Conservation (phyloP, 2,113 vertebrate species). For the Triplophysa tibetana region DNA sequence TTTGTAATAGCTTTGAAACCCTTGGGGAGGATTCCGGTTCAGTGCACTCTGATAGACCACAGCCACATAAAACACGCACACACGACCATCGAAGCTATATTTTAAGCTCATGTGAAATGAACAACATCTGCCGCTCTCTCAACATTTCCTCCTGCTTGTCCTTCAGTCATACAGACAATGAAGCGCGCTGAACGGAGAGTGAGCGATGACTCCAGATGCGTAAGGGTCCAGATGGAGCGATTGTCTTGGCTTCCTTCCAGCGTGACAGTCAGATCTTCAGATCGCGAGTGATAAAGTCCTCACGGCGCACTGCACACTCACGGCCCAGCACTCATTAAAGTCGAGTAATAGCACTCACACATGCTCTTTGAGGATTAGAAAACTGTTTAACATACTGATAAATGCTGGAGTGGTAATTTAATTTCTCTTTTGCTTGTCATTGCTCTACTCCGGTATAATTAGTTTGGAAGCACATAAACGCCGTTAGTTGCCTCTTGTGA, state of each 20-base stretch:
- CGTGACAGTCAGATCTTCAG: conserved; percentile 7
- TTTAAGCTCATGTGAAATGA: conserved; percentile 1
- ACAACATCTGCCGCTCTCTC: conserved; percentile 15
- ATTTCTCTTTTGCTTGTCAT: conserved; percentile 48
- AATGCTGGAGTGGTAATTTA: conserved; percentile 45
- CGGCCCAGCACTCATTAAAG: conserved; percentile 35
- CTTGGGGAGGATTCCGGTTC: not conserved
- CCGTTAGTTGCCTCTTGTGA: conserved; percentile 45
- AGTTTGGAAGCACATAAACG: conserved; percentile 45
- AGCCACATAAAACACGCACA: not conserved
- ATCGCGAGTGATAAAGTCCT: conserved; percentile 5
- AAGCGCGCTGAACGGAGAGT: not conserved
- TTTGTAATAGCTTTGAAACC: not conserved
- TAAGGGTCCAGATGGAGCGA: not conserved
- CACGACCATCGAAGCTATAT: not conserved
- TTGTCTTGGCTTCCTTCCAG: conserved; percentile 8
- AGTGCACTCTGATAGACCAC: not conserved
- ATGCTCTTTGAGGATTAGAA: conserved; percentile 37
- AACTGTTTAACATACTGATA: conserved; percentile 51
- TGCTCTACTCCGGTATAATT: conserved; percentile 47
- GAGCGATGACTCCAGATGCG: conserved; percentile 11
- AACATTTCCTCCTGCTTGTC: not conserved
- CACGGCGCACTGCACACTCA: not conserved
- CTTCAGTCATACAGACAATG: conserved; percentile 21
- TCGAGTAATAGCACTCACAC: conserved; percentile 3